These are phyloP conservation scores for Salvelinus fontinalis DNA, from an alignment of 2,113 vertebrate species.

Conservation along the genomic window DNA sequence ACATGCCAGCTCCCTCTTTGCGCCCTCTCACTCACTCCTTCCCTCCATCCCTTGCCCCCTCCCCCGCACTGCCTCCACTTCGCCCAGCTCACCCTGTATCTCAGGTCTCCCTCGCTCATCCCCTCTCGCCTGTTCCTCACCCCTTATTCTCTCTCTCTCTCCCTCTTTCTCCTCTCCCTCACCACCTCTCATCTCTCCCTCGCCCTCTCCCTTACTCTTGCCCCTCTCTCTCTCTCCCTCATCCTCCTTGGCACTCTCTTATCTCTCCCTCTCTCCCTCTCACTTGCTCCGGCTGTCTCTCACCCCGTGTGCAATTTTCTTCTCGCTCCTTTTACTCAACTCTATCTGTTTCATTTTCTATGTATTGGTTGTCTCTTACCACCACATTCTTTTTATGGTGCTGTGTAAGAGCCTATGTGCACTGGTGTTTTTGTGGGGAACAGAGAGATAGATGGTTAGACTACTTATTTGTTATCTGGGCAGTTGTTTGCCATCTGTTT, in stretches of 20 bases:
- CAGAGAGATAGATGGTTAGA: not conserved
- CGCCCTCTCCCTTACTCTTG: too few species aligned
- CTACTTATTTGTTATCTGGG: slow-evolving; percentile 1
- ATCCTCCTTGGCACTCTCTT: slow-evolving; percentile 13
- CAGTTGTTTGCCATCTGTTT: slow-evolving; percentile 33
- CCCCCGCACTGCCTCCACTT: too few species aligned
- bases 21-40: not conserved
- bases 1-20: not conserved
- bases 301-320: slow-evolving; percentile 11
- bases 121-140: not conserved
- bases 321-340: slow-evolving; percentile 34
- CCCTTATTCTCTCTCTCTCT: not conserved
- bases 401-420: not conserved
- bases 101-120: slow-evolving; percentile 34
- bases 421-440: not conserved
- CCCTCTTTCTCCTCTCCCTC: not conserved
- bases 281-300: slow-evolving; percentile 19
- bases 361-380: slow-evolving; percentile 42
- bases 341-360: slow-evolving; percentile 8
- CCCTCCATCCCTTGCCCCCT: too few species aligned
- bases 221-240: not conserved
- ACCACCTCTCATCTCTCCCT: not conserved
- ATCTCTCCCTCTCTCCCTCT: slow-evolving; percentile 21
- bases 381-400: slow-evolving; percentile 22
- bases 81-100: not conserved